These are phyloP conservation scores for Pseudeuparius sepicola DNA, from an alignment of 2,888 invertebrate species.

Conservation along the genomic window DNA sequence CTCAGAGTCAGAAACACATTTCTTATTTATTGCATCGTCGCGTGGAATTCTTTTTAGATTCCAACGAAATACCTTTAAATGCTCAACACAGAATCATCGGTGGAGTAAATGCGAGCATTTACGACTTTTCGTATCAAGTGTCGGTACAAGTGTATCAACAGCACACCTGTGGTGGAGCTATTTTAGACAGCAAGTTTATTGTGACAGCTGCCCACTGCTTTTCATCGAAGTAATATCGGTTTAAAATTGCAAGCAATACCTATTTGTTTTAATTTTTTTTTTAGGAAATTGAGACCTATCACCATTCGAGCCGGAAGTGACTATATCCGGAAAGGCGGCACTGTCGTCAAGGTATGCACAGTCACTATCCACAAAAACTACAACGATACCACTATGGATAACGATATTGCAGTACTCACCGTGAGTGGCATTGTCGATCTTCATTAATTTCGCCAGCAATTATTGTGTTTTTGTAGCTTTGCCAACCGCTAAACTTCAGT, in stretches of 20 bases:
- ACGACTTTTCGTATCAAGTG: neutral
- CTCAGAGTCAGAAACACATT: too few relatives aligned
- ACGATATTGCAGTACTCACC: neutral
- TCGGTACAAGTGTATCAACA: neutral
- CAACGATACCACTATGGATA: neutral
- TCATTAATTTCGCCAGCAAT: too few relatives aligned
- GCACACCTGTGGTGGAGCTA: constrained; percentile 1
- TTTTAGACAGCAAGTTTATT: neutral
- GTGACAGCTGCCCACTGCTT: constrained; percentile 1
- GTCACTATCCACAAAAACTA: neutral
- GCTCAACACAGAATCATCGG: constrained; percentile 1
- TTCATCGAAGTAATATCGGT: too few relatives aligned
- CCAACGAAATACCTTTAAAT: too few relatives aligned
- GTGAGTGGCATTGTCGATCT: constrained; percentile 1
- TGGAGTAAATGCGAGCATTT: neutral
- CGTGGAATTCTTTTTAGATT: too few relatives aligned
- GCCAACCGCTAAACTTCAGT: neutral
- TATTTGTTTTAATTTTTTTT: too few relatives aligned
- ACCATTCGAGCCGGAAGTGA: too few relatives aligned
- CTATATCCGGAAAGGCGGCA: too few relatives aligned
- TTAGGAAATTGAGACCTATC: too few relatives aligned
- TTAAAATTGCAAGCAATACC: too few relatives aligned
- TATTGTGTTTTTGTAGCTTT: constrained; percentile 1
- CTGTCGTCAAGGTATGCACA: neutral
- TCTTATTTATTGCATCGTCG: too few relatives aligned